phyloP scores from a whole-genome alignment of 2,888 invertebrate species.

The Toxonevra muliebris region DNA sequence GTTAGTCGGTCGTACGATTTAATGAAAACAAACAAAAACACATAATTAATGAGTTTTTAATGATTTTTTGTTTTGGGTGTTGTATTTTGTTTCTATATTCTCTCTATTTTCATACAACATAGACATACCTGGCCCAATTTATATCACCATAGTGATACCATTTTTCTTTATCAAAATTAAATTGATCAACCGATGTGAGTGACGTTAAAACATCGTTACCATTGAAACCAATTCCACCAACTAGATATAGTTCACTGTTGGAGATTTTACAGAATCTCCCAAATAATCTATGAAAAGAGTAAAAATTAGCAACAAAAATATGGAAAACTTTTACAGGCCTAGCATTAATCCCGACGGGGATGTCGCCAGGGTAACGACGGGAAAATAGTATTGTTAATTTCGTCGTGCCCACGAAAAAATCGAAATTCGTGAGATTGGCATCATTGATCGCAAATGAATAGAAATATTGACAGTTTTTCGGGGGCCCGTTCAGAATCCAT shows the following conservation, averaged over 20 bases:
- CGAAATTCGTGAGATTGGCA: too few species aligned
- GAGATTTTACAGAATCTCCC: slow-evolving; percentile 69
- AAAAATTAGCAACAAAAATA: not conserved
- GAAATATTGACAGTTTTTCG: too few species aligned
- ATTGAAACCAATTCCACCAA: slow-evolving; percentile 71
- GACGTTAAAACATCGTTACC: slow-evolving; percentile 40
- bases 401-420: too few species aligned
- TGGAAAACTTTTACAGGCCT: too few species aligned
- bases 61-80: slow-evolving; percentile 23
- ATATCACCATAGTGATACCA: slow-evolving; percentile 48
- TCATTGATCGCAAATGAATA: too few species aligned
- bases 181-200: slow-evolving; percentile 47
- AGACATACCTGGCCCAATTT: slow-evolving; percentile 42
- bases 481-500: too few species aligned
- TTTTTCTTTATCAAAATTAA: slow-evolving; percentile 38
- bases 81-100: not conserved
- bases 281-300: slow-evolving; percentile 56
- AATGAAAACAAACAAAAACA: slow-evolving; percentile 8
- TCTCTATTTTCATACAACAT: not conserved
- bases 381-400: too few species aligned
- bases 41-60: slow-evolving; percentile 39
- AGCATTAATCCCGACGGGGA: too few species aligned
- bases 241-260: slow-evolving; percentile 70
- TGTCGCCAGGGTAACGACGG: too few species aligned
- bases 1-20: not conserved